Conservation (phyloP, 2,113 vertebrate genomes). For the Noturus placidus region DNA sequence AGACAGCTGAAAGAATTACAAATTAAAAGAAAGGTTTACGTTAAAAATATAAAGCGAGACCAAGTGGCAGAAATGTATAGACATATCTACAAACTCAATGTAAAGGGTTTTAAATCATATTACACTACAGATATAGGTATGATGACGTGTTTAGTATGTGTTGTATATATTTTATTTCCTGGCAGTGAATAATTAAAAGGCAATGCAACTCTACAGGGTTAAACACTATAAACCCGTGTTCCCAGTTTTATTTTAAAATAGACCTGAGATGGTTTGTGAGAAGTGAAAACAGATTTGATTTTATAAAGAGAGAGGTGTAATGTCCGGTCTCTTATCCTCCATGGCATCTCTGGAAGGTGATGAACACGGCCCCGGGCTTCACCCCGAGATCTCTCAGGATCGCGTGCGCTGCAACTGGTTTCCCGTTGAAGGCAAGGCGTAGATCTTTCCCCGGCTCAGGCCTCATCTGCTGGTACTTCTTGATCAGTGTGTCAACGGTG, state of each 20-base stretch:
- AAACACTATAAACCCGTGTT: neutral
- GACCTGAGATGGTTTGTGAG: neutral
- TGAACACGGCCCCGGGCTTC: conserved; percentile 11
- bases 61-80: too few species aligned
- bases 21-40: neutral
- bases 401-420: neutral
- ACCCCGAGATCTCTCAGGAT: conserved; percentile 17
- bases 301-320: neutral
- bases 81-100: neutral
- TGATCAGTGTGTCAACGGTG: conserved; percentile 9
- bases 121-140: neutral
- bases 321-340: conserved; percentile 2
- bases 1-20: neutral
- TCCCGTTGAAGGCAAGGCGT: conserved; percentile 27
- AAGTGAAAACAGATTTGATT: neutral
- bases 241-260: neutral
- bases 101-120: neutral
- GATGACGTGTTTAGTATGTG: neutral
- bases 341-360: conserved; percentile 17
- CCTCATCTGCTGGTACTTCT: neutral
- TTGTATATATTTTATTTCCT: neutral
- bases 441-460: neutral
- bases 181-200: neutral
- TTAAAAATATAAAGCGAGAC: neutral
- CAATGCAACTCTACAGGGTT: neutral